A percentile compares a stretch with the other conserved stretches of the same genome.
phyloP scores from a whole-genome alignment of 1,140 invertebrate genomes.

The Wasmannia auropunctata region DNA sequence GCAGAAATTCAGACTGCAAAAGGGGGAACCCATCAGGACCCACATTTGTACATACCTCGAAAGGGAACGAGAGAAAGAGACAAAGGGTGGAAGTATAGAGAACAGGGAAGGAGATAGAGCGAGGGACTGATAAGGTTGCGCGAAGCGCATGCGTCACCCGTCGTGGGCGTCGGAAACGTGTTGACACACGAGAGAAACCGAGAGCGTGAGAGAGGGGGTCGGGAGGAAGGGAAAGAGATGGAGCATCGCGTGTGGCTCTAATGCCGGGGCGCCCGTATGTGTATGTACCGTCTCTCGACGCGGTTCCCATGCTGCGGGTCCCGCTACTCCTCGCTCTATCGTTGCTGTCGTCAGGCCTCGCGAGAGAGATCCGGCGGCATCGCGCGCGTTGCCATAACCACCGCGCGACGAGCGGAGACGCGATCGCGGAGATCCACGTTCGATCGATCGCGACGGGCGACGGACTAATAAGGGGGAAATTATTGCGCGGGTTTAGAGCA shows the following conservation, averaged over 20 bases:
- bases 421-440: conserved; percentile 43
- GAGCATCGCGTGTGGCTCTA: conserved; percentile 53
- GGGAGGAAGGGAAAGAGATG: not conserved
- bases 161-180: conserved; percentile 71
- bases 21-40: not conserved
- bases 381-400: conserved; percentile 18
- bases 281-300: conserved; percentile 63
- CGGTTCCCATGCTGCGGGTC: conserved; percentile 58
- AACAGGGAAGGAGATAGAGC: conserved; percentile 45
- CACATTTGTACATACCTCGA: not conserved
- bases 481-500: conserved; percentile 21
- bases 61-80: conserved; percentile 39
- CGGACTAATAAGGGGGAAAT: conserved; percentile 51
- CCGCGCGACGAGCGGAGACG: conserved; percentile 20
- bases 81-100: conserved; percentile 16
- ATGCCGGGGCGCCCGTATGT: conserved; percentile 62
- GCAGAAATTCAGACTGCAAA: not conserved
- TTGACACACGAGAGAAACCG: conserved; percentile 68
- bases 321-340: conserved; percentile 40
- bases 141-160: conserved; percentile 72
- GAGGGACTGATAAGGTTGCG: conserved; percentile 58
- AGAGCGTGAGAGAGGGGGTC: conserved; percentile 17
- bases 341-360: not conserved
- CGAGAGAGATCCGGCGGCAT: not conserved
- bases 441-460: conserved; percentile 27